Evolutionary conservation across 2,797 vertebrate species (phyloP).

Genomic region (Gymnothorax javanicus): DNA sequence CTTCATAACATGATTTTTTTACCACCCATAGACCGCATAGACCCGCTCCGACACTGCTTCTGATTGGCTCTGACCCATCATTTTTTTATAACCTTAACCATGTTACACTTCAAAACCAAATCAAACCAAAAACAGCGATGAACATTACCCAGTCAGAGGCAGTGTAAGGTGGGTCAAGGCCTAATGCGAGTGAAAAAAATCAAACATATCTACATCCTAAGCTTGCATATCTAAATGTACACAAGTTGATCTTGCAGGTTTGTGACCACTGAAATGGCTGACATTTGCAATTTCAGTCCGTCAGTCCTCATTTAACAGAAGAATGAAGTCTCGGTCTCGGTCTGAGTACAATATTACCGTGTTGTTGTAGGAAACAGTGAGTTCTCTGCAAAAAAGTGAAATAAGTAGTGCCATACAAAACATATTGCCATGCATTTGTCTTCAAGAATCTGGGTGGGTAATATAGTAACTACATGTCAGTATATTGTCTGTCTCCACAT

Average conservation of each 20-base stretch:
- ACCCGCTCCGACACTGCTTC: too few species aligned
- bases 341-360: background rate
- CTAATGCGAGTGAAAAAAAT: background rate
- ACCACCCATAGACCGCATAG: too few species aligned
- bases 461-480: background rate
- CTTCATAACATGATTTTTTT: background rate
- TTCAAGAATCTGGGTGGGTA: background rate
- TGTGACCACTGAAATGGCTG: background rate
- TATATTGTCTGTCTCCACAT: background rate
- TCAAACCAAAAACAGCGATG: too few species aligned
- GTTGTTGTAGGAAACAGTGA: background rate
- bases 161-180: too few species aligned
- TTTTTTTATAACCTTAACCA: too few species aligned
- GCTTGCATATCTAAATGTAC: background rate
- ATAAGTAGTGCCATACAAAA: background rate
- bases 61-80: too few species aligned
- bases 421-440: background rate
- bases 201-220: background rate
- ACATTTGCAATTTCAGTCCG: background rate
- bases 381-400: background rate
- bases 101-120: too few species aligned
- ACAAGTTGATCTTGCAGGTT: background rate
- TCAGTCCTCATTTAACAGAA: background rate
- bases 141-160: too few species aligned
- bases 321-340: background rate